Conservation (phyloP, 2,797 vertebrate species). For the Crenichthys baileyi region DNA sequence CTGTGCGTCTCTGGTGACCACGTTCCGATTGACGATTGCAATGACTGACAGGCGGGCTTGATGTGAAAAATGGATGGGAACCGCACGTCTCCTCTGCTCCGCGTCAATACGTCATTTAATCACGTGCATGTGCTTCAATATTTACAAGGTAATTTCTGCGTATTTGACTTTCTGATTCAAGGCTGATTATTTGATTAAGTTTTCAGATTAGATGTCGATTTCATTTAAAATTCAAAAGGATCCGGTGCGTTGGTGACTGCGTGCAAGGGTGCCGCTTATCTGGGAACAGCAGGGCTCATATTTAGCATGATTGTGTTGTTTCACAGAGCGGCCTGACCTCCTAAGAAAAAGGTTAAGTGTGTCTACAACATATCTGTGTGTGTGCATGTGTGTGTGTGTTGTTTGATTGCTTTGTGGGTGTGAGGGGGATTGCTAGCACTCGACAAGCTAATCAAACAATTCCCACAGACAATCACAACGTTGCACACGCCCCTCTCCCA, state of each 20-base stretch:
- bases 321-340: constrained; percentile 48
- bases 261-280: constrained; percentile 10
- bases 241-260: constrained; percentile 18
- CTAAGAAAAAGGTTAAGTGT: constrained; percentile 32
- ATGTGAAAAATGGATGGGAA: constrained; percentile 52
- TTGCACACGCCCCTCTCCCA: constrained; percentile 63
- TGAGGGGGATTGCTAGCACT: constrained; percentile 64
- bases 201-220: constrained; percentile 55
- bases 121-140: constrained; percentile 51
- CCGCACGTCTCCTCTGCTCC: constrained; percentile 13
- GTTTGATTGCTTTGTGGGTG: constrained; percentile 71
- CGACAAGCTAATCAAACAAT: constrained; percentile 74
- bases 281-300: constrained; percentile 29
- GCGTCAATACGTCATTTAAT: constrained; percentile 57
- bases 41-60: constrained; percentile 67
- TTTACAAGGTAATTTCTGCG: constrained; percentile 61
- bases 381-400: constrained; percentile 31
- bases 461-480: constrained; percentile 70
- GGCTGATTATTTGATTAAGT: constrained; percentile 55
- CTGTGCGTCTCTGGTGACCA: constrained; percentile 50
- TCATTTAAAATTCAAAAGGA: constrained; percentile 56
- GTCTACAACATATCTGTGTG: constrained; percentile 16
- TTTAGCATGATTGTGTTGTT: constrained; percentile 13
- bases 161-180: constrained; percentile 54
- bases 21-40: constrained; percentile 62